Conservation (phyloP, 2,797 vertebrate species). For the Scyliorhinus canicula region DNA sequence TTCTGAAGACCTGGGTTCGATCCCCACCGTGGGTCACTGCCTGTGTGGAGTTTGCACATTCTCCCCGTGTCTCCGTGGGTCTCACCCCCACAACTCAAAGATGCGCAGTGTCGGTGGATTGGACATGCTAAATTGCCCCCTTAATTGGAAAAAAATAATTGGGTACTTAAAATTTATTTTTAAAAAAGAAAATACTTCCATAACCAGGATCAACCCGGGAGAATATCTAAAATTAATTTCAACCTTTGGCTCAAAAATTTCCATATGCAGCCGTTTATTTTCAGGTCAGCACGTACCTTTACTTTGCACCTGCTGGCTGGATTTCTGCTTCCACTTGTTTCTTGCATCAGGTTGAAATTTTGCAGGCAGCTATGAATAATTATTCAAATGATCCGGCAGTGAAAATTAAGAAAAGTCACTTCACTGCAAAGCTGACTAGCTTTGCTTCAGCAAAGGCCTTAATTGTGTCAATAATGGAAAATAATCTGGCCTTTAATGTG, state of each 20-base stretch:
- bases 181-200: too few relatives aligned
- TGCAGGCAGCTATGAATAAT: background rate
- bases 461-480: constrained; percentile 3
- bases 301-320: background rate
- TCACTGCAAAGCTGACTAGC: background rate
- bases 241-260: background rate
- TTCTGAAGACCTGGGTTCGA: too few relatives aligned
- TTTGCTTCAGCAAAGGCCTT: background rate
- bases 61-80: too few relatives aligned
- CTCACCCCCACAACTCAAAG: too few relatives aligned
- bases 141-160: too few relatives aligned
- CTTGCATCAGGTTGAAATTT: background rate
- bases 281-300: background rate
- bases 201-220: too few relatives aligned
- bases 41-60: too few relatives aligned
- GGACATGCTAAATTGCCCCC: too few relatives aligned
- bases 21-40: too few relatives aligned
- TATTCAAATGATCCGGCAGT: background rate
- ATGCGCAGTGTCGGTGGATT: too few relatives aligned
- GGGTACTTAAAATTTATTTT: too few relatives aligned
- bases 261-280: background rate
- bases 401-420: constrained; percentile 8
- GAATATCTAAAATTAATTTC: background rate
- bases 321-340: background rate
- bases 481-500: background rate